A percentile compares a stretch with the other conserved stretches of the same genome.
phyloP scores from a whole-genome alignment of 2,797 vertebrate genomes.

The Epinephelus awoara region DNA sequence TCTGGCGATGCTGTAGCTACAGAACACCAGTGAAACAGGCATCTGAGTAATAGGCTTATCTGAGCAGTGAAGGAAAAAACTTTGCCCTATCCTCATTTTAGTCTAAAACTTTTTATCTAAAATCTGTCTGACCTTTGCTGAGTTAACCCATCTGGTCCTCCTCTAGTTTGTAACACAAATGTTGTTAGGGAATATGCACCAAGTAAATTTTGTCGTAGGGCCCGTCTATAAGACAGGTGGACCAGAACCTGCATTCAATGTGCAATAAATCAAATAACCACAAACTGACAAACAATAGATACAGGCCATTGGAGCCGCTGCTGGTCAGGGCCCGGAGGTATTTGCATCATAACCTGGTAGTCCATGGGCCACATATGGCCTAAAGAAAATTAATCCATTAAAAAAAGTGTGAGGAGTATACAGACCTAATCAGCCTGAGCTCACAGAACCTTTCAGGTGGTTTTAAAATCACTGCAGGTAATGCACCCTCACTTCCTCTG shows the following conservation, averaged over 20 bases:
- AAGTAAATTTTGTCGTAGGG: not conserved
- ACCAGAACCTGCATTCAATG: not conserved
- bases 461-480: slow-evolving; percentile 5
- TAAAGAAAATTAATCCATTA: slow-evolving; percentile 8
- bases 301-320: not conserved
- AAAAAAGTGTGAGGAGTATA: not conserved
- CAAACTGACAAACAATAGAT: slow-evolving; percentile 8
- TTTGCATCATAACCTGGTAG: no score
- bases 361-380: no score
- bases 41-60: no score
- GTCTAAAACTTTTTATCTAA: not conserved
- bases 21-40: not conserved
- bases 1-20: not conserved
- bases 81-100: not conserved
- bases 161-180: not conserved
- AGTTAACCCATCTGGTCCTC: not conserved
- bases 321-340: not conserved
- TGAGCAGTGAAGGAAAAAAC: not conserved
- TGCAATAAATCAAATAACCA: not conserved
- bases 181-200: not conserved
- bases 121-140: not conserved
- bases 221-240: not conserved
- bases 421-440: not conserved
- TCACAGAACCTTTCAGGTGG: not conserved
- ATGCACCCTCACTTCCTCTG: not conserved